Percentiles rank a stretch among this genome's conserved stretches.
Conservation (phyloP, 2,888 invertebrate species). For the Hirtodrosophila alboralis region DNA sequence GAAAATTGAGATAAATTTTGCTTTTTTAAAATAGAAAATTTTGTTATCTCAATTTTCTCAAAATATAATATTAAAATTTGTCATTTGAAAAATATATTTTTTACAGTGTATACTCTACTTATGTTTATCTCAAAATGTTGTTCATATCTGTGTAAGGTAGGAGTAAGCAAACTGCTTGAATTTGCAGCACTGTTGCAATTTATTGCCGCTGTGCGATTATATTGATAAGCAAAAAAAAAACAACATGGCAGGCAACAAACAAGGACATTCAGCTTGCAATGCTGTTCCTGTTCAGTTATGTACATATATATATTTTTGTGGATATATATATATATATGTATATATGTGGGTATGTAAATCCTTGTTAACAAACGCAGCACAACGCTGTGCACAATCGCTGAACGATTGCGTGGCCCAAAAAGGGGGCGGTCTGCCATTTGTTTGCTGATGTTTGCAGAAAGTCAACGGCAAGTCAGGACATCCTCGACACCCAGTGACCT, state of each 20-base stretch:
- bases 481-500: constrained; percentile 1
- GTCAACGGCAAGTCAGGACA: constrained; percentile 56
- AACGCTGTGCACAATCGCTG: constrained; percentile 41
- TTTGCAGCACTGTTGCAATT: constrained; percentile 26
- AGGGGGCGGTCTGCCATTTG: constrained; percentile 49
- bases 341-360: constrained; percentile 40
- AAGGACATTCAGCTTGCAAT: constrained; percentile 26
- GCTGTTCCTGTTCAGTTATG: constrained; percentile 16
- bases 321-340: background rate
- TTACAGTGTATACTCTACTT: too few species aligned
- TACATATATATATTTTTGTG: background rate
- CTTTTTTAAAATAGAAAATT: too few species aligned
- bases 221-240: constrained; percentile 46
- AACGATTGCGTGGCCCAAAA: constrained; percentile 48
- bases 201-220: constrained; percentile 47
- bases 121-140: too few species aligned
- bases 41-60: too few species aligned
- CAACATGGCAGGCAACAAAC: constrained; percentile 28
- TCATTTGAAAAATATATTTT: too few species aligned
- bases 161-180: constrained; percentile 10
- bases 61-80: too few species aligned
- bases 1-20: too few species aligned
- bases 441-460: constrained; percentile 73
- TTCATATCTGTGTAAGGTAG: constrained; percentile 1
- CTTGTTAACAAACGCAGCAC: constrained; percentile 44